Evolutionary conservation across 2,888 invertebrate species (phyloP).

Genomic region (Calliphora vomitoria): DNA sequence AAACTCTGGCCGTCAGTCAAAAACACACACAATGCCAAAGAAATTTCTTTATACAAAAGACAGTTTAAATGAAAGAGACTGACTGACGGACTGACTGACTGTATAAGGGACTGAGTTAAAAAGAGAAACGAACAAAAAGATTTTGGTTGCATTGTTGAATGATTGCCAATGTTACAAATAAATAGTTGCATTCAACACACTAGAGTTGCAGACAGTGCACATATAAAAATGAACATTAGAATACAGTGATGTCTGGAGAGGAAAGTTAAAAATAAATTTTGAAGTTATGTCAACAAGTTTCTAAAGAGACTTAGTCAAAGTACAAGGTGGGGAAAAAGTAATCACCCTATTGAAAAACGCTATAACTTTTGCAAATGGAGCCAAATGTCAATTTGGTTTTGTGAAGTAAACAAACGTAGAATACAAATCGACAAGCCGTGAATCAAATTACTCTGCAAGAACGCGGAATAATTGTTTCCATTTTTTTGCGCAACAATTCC

Average conservation of each 20-base stretch:
- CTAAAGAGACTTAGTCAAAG: too few species aligned
- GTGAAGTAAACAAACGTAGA: too few species aligned
- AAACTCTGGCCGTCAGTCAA: constrained; percentile 20
- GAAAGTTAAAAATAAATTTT: too few species aligned
- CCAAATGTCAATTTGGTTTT: too few species aligned
- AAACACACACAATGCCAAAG: constrained; percentile 29
- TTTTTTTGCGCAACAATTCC: too few species aligned
- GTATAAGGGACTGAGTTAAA: constrained; percentile 28
- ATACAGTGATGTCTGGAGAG: not conserved
- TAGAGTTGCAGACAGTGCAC: constrained; percentile 21
- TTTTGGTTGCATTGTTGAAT: constrained; percentile 64
- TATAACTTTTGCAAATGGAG: too few species aligned
- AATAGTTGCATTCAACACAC: constrained; percentile 46
- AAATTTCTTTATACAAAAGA: constrained; percentile 31
- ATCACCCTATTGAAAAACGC: too few species aligned
- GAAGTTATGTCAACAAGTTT: too few species aligned
- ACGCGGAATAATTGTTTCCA: too few species aligned
- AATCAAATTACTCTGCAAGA: too few species aligned
- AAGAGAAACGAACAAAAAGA: constrained; percentile 40
- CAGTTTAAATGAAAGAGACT: constrained; percentile 29
- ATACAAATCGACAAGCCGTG: too few species aligned
- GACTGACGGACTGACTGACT: constrained; percentile 4
- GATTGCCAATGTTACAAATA: constrained; percentile 72
- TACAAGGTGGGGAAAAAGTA: too few species aligned
- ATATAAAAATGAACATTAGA: constrained; percentile 3